Base-by-base conservation (phyloP, 2,888 invertebrate species). In the Drosophila maculinotata region DNA sequence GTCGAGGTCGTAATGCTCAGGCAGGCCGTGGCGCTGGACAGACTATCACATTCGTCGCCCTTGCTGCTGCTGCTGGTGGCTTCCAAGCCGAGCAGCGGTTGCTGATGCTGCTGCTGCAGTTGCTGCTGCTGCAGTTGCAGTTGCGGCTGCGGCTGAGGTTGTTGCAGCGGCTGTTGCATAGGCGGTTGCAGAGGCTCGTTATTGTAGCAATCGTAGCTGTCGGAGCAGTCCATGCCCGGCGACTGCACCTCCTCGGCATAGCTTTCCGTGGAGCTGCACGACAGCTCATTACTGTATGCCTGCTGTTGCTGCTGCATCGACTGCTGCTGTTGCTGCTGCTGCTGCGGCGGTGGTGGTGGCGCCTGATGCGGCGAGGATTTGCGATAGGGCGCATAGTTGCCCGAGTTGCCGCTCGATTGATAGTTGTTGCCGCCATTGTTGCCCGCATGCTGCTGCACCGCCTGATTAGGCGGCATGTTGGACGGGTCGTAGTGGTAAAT, bases 401-500 rank as follows among this genome's bases (percentile, higher is more conserved):
- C 83, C 38, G 67, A 59, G 68, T 58, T 57, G 48, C 76, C 76
- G 35, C 76, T 59, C 28, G 87, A 62, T 49, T 74, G 69, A 47
- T 81, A 87, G 58, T 75, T 72, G 63, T 30, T 53, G 57, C 45
- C 57, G 26, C 62, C 54, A 48, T 49, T 78, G 56, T 77, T 87
- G 62, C 81, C 85, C 42, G 52, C 44, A 38, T 67, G 79, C 56
- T 67, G 79, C 33, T 75, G 86, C 30, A 88, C 79, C 69, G 90
- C 86, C 87, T 91, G 91, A 76, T 88, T 89, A 66, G 91, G 90
- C 68, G 92, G 91, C 86, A 91, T 80, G 76, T 91, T 92, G 81
- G 91, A 91, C 78, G 92, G 91, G 88, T 92, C 92, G 80, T 90
- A 92, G 85, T 91, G 92, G 83, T 92, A 92, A 75, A 92, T 89